Conservation (phyloP, 2,797 vertebrate species). For the Sebastes aleutianus region DNA sequence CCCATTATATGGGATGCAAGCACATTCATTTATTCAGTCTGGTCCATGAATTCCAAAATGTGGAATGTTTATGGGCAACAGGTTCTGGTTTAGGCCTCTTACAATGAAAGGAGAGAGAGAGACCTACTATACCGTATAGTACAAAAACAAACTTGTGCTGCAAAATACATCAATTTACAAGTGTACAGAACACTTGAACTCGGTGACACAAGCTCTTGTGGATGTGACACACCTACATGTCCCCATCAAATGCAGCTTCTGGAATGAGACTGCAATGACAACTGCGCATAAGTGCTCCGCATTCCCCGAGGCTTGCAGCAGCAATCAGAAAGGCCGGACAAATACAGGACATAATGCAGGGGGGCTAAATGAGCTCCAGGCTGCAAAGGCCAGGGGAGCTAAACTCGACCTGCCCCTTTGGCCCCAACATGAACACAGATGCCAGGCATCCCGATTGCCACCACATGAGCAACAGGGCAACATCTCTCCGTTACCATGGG, state of each 20-base stretch:
- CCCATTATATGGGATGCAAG: conserved; percentile 32
- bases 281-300: conserved; percentile 58
- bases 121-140: not conserved
- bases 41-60: conserved; percentile 56
- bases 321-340: conserved; percentile 75
- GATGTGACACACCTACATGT: conserved; percentile 14
- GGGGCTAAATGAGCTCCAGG: conserved; percentile 48
- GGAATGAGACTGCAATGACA: conserved; percentile 60
- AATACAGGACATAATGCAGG: conserved; percentile 70
- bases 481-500: not conserved
- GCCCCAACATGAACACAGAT: conserved; percentile 35
- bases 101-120: conserved; percentile 36
- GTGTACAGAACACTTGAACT: conserved; percentile 24
- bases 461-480: conserved; percentile 1
- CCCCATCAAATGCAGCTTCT: conserved; percentile 37
- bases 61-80: conserved; percentile 57
- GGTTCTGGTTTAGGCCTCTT: conserved; percentile 25
- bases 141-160: conserved; percentile 7
- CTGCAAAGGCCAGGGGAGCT: conserved; percentile 50
- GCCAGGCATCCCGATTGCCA: conserved; percentile 42
- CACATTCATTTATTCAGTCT: conserved; percentile 45
- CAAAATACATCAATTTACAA: not conserved
- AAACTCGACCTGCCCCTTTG: conserved; percentile 54
- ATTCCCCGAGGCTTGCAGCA: conserved; percentile 69
- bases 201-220: conserved; percentile 25